phyloP scores from a whole-genome alignment of 2,888 invertebrate genomes.

The Tolmerus cingulatus region DNA sequence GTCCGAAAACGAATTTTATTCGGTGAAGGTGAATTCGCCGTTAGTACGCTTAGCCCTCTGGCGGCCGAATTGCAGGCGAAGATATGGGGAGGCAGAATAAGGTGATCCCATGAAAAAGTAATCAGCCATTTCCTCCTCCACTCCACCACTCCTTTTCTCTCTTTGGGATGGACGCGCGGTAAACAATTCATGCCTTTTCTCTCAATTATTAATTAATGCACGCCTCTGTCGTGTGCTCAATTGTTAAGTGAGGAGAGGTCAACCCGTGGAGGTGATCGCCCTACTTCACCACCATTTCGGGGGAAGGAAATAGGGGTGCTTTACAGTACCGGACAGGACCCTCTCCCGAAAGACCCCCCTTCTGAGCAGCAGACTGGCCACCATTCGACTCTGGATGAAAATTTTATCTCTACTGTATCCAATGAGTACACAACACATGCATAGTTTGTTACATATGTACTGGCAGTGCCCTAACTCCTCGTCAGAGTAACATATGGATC shows the following conservation, averaged over 20 bases:
- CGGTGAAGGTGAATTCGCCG: neutral
- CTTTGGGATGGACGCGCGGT: neutral
- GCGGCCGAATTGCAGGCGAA: neutral
- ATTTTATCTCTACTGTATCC: conserved; percentile 46
- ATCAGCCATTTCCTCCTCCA: neutral
- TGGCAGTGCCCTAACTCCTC: neutral
- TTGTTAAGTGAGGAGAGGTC: conserved; percentile 32
- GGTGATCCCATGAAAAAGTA: conserved; percentile 42
- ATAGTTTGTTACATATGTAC: conserved; percentile 35
- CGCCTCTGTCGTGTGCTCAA: conserved; percentile 34
- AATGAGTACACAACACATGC: conserved; percentile 30
- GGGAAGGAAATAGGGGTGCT: neutral
- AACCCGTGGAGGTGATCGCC: conserved; percentile 12
- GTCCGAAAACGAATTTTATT: neutral
- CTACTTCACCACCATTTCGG: neutral
- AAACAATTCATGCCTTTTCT: conserved; percentile 46
- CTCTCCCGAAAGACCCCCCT: neutral
- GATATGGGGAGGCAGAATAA: neutral
- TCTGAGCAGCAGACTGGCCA: neutral
- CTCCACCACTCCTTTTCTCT: neutral
- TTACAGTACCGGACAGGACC: neutral
- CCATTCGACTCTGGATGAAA: conserved; percentile 43
- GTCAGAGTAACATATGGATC: conserved; percentile 45
- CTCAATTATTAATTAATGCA: conserved; percentile 48
- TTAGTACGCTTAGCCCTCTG: neutral